Percentiles rank a stretch among this genome's conserved stretches.
These are phyloP conservation scores for Polydesmus complanatus DNA, from an alignment of 2,888 invertebrate species.

Conservation along the genomic window DNA sequence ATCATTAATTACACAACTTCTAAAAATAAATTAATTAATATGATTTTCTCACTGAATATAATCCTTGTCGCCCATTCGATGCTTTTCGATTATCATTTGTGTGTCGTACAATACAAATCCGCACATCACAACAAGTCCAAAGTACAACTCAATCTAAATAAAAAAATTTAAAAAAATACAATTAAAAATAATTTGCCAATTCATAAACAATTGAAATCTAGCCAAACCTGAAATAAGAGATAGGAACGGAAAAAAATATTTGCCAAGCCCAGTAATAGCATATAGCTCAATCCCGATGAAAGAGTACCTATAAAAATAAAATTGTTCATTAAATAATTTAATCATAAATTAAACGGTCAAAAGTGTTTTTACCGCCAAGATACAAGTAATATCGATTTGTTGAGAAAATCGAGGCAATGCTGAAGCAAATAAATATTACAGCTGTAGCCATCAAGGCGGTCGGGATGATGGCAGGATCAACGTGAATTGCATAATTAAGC, in stretches of 20 bases:
- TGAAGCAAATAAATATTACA: slow-evolving; percentile 81
- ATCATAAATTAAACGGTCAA: not conserved
- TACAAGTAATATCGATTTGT: slow-evolving; percentile 77
- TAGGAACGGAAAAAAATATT: slow-evolving; percentile 77
- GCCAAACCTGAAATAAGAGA: slow-evolving; percentile 61
- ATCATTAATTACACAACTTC: not conserved
- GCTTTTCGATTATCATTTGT: slow-evolving; percentile 89
- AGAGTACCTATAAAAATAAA: slow-evolving; percentile 40
- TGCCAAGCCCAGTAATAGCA: slow-evolving; percentile 60
- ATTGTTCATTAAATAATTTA: not conserved
- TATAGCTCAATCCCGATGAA: slow-evolving; percentile 62
- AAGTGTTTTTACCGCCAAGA: slow-evolving; percentile 56
- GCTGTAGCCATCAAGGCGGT: slow-evolving; percentile 74
- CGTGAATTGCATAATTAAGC: slow-evolving; percentile 56
- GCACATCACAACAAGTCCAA: slow-evolving; percentile 81
- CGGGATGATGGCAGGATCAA: slow-evolving; percentile 76
- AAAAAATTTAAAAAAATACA: slow-evolving; percentile 4
- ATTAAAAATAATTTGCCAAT: not conserved
- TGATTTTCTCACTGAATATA: slow-evolving; percentile 49
- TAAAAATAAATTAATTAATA: not conserved
- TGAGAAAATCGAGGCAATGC: slow-evolving; percentile 70
- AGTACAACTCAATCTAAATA: slow-evolving; percentile 60
- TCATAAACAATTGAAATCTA: slow-evolving; percentile 23
- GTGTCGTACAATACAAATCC: slow-evolving; percentile 94
- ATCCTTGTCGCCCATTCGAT: slow-evolving; percentile 77